Evolutionary conservation across 37 sponge, comb jelly and placozoan species (phyloP).

Genomic region (Diacarnus erythraeanus): DNA sequence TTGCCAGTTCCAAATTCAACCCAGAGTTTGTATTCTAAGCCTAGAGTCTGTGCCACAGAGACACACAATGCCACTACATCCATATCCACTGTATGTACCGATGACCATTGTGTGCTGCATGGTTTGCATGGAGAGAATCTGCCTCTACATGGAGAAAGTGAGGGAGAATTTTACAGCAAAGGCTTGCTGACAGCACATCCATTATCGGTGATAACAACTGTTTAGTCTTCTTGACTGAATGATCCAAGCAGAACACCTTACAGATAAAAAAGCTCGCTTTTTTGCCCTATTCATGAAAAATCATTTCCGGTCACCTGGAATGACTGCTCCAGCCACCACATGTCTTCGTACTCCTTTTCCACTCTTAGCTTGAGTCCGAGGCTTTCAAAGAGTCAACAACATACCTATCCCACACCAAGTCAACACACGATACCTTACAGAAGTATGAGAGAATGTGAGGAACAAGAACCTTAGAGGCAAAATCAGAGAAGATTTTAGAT

Average conservation of each 20-base stretch:
- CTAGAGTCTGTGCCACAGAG: not conserved
- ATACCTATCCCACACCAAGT: conserved; percentile 51
- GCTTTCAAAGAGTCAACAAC: conserved; percentile 11
- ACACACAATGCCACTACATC: conserved; percentile 32
- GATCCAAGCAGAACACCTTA: not conserved
- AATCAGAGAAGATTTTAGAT: conserved; percentile 34
- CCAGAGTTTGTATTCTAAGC: conserved; percentile 9
- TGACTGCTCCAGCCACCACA: conserved; percentile 22
- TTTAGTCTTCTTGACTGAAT: not conserved
- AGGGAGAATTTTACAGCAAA: not conserved
- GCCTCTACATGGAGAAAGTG: conserved; percentile 48
- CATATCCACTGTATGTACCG: conserved; percentile 21
- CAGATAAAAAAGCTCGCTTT: not conserved
- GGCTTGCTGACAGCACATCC: not conserved
- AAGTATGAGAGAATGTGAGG: conserved; percentile 25
- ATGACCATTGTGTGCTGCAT: conserved; percentile 39
- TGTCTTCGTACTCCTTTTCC: conserved; percentile 40
- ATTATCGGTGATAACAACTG: not conserved
- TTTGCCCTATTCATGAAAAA: not conserved
- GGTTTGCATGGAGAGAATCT: conserved; percentile 28
- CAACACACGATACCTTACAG: conserved; percentile 18
- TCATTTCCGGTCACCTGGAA: conserved; percentile 28
- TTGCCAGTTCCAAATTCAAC: conserved; percentile 29
- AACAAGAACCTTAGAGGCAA: conserved; percentile 27
- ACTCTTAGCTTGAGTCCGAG: conserved; percentile 37